Percentiles rank a stretch among this genome's conserved stretches.
Evolutionary conservation across 2,113 vertebrate species (phyloP).

Genomic region (Hymenochirus boettgeri): DNA sequence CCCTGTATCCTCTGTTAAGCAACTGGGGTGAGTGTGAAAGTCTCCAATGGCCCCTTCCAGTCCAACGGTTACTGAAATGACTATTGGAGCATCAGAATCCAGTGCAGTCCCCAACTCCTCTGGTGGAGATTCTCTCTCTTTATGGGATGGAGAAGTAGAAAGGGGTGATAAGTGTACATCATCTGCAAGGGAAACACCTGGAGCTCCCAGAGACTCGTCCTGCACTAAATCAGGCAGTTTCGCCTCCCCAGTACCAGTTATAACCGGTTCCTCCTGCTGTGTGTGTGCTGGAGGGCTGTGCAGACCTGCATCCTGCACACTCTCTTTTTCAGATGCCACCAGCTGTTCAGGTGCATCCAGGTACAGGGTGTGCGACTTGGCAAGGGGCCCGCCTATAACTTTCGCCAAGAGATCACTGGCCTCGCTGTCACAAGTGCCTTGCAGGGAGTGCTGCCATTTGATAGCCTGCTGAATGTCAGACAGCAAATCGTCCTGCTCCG

Average conservation of each 20-base stretch:
- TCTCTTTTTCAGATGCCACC: conserved; percentile 53
- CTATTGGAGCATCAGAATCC: background rate
- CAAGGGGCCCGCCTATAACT: conserved; percentile 48
- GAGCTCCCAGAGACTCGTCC: conserved; percentile 52
- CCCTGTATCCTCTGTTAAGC: background rate
- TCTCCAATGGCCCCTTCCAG: too few species aligned
- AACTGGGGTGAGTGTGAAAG: background rate
- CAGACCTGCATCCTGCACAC: conserved; percentile 28
- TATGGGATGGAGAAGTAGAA: conserved; percentile 17
- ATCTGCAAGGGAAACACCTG: conserved; percentile 22
- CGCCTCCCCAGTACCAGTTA: background rate
- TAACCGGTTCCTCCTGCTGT: background rate
- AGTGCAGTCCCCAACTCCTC: background rate
- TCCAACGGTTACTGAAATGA: too few species aligned
- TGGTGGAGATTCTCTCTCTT: conserved; percentile 4
- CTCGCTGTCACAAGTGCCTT: conserved; percentile 52
- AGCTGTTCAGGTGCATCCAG: conserved; percentile 49
- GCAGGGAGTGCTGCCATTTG: conserved; percentile 81
- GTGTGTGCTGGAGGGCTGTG: background rate
- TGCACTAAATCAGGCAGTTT: conserved; percentile 7
- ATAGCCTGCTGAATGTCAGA: conserved; percentile 96
- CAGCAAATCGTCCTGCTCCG: conserved; percentile 92
- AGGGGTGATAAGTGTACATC: conserved; percentile 28
- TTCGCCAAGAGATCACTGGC: conserved; percentile 53
- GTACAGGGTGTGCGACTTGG: conserved; percentile 17